Percentiles rank a stretch among this genome's conserved stretches.
Conservation (phyloP, 2,113 vertebrate species). For the Corythornis vintsioides region DNA sequence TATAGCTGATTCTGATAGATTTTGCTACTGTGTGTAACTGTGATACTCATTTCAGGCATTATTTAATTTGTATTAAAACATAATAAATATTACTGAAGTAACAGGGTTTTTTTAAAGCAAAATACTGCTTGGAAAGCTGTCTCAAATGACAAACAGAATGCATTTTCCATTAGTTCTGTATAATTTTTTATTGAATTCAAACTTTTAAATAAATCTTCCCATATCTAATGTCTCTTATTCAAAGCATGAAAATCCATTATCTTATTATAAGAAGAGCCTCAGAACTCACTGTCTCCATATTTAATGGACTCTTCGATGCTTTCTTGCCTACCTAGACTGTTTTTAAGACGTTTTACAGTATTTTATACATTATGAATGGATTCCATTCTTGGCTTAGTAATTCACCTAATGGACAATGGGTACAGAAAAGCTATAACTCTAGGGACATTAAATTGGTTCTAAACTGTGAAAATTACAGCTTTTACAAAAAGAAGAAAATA, state of each 20-base stretch:
- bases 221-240: slow-evolving; percentile 75
- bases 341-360: slow-evolving; percentile 81
- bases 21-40: neutral
- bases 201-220: slow-evolving; percentile 78
- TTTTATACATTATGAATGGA: slow-evolving; percentile 83
- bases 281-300: slow-evolving; percentile 75
- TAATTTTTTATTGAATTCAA: slow-evolving; percentile 77
- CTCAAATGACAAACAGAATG: slow-evolving; percentile 69
- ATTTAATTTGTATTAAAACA: slow-evolving; percentile 71
- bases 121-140: slow-evolving; percentile 66
- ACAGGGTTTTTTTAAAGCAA: slow-evolving; percentile 21
- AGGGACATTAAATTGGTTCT: slow-evolving; percentile 85
- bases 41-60: slow-evolving; percentile 27
- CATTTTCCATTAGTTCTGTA: slow-evolving; percentile 68
- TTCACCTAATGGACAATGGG: slow-evolving; percentile 85
- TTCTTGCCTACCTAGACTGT: slow-evolving; percentile 67
- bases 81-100: slow-evolving; percentile 56
- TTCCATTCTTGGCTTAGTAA: slow-evolving; percentile 83
- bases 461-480: slow-evolving; percentile 85
- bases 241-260: slow-evolving; percentile 75
- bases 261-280: slow-evolving; percentile 77
- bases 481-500: slow-evolving; percentile 86
- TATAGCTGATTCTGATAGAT: slow-evolving; percentile 2
- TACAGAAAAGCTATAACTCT: slow-evolving; percentile 81
- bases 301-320: slow-evolving; percentile 80